A percentile compares a stretch with the other conserved stretches of the same genome.
Evolutionary conservation across 2,797 vertebrate genomes (phyloP).

Genomic region (Vipera ursinii): DNA sequence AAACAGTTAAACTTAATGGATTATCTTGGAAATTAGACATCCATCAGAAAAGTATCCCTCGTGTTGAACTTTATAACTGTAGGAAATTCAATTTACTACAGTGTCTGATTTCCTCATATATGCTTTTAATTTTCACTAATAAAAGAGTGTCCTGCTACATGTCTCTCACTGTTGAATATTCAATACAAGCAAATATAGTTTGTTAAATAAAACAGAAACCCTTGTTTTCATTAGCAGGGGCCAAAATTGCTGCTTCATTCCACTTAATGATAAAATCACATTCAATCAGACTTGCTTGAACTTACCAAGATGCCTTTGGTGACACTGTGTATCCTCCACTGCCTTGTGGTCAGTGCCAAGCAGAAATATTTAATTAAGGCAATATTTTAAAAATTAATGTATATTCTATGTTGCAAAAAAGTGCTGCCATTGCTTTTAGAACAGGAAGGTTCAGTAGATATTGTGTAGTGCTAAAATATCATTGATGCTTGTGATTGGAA

Average conservation of each 20-base stretch:
- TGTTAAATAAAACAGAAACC: background rate
- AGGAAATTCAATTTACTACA: background rate
- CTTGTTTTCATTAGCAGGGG: background rate
- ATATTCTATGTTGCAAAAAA: background rate
- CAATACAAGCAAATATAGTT: background rate
- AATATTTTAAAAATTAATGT: background rate
- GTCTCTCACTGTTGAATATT: background rate
- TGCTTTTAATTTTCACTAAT: background rate
- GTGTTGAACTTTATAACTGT: background rate
- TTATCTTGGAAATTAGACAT: background rate
- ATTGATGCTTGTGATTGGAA: background rate
- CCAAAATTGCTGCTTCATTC: background rate
- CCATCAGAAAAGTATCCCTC: background rate
- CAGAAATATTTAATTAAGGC: background rate
- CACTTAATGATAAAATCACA: background rate
- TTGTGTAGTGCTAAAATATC: background rate
- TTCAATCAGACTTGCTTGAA: background rate
- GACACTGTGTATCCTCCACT: background rate
- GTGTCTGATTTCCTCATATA: background rate
- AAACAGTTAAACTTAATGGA: background rate
- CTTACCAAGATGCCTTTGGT: background rate
- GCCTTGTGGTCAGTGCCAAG: background rate
- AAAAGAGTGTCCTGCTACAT: background rate
- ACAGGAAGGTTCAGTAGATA: background rate
- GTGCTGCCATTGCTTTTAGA: background rate